Conservation (phyloP, 2,888 invertebrate species). For the Sarcophaga subvicina region DNA sequence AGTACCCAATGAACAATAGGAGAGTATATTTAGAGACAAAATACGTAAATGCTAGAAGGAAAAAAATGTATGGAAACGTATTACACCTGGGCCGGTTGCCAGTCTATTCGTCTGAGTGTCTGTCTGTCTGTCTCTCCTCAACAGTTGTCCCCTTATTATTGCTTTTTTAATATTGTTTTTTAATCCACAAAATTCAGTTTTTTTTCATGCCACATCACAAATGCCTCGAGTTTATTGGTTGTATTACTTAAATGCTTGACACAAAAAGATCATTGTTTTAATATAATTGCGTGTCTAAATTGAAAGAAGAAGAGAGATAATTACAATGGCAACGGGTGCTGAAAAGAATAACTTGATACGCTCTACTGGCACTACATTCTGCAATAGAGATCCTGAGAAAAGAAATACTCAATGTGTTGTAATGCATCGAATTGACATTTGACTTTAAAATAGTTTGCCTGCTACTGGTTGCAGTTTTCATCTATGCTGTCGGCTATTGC, state of each 20-base stretch:
- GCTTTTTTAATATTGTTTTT: slow-evolving; percentile 1
- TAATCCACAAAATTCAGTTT: background rate
- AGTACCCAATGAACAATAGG: background rate
- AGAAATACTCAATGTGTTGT: background rate
- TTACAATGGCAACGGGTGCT: background rate
- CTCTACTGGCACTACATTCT: slow-evolving; percentile 13
- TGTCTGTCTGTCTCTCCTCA: background rate
- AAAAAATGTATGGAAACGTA: background rate
- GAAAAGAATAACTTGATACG: slow-evolving; percentile 8
- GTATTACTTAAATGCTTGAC: slow-evolving; percentile 23
- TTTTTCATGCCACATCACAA: slow-evolving; percentile 6
- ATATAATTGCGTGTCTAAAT: slow-evolving; percentile 38
- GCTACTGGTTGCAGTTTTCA: slow-evolving; percentile 30
- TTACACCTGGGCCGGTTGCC: slow-evolving; percentile 22
- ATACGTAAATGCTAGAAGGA: background rate
- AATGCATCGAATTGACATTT: slow-evolving; percentile 47
- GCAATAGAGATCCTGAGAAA: background rate
- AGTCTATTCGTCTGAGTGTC: background rate
- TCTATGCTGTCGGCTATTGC: slow-evolving; percentile 19
- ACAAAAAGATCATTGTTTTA: slow-evolving; percentile 40
- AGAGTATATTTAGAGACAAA: background rate
- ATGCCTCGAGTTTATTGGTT: background rate
- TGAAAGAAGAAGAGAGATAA: slow-evolving; percentile 9
- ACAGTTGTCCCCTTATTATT: background rate
- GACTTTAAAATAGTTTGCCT: slow-evolving; percentile 48